A percentile compares a stretch with the other conserved stretches of the same genome.
These are phyloP conservation scores for Hepsetus odoe DNA, from an alignment of 2,113 vertebrate species.

Conservation along the genomic window DNA sequence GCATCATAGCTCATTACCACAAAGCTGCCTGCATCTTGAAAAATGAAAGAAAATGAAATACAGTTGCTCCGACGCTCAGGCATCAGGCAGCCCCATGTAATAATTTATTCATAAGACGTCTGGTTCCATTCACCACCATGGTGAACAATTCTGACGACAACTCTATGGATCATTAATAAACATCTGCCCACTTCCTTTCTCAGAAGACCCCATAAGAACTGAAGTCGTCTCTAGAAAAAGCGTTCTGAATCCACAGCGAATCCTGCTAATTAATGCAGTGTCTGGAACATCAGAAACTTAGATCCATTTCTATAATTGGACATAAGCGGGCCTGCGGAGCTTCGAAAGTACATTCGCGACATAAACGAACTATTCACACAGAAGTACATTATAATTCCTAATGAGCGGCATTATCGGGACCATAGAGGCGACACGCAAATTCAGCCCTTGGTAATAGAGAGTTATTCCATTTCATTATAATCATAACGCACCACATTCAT, in stretches of 20 bases:
- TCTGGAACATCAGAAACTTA: background rate
- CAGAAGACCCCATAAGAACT: no score
- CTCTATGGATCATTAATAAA: no score
- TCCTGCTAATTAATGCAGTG: background rate
- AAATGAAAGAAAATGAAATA: no score
- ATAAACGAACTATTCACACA: slow-evolving; percentile 24
- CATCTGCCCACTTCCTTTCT: no score
- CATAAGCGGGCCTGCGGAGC: background rate
- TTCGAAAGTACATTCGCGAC: slow-evolving; percentile 6
- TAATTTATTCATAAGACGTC: no score
- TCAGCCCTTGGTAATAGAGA: slow-evolving; percentile 29
- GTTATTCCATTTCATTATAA: slow-evolving; percentile 13
- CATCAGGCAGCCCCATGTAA: no score
- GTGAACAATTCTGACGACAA: no score
- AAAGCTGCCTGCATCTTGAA: no score
- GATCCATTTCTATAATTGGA: slow-evolving; percentile 2
- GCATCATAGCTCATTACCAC: no score
- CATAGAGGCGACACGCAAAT: slow-evolving; percentile 4
- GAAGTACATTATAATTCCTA: slow-evolving; percentile 31
- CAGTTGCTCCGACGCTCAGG: no score
- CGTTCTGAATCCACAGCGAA: background rate
- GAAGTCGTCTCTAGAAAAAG: background rate
- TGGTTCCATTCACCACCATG: no score
- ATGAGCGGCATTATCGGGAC: slow-evolving; percentile 16
- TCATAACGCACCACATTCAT: slow-evolving; percentile 11